Evolutionary conservation across 2,797 vertebrate genomes (phyloP), one percentile per base, ranked within the genome.

Genomic region (Sparus aurata): DNA sequence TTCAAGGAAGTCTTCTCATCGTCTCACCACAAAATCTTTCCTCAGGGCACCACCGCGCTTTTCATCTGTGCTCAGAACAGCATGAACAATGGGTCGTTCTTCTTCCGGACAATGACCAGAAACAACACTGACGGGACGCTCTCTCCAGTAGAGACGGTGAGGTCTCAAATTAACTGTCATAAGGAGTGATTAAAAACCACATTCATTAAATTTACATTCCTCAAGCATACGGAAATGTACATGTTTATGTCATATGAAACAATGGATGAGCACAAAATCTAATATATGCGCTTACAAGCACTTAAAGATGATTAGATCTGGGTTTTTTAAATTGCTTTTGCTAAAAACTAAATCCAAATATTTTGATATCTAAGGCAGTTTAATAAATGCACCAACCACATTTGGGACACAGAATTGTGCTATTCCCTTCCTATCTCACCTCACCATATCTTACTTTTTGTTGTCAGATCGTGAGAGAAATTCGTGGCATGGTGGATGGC

Each of bases 71-170:
- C 1, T 46, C 58, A 66, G 2, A 82, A 73, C 75, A 30, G 0
- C 25, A 15, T 75, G 0, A 1, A 0, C 20, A 81, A 60, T 1
- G 64, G 16, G 0, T 0, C 2, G 0, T 75, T 87, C 67, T 8
- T 84, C 52, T 89, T 85, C 16, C 0, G 0, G 0, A 69, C 76
- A 0, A 3, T 12, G 38, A 0, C 1, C 2, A 67, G 1, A 2
- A 61, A 53, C 80, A 81, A 73, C 86, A 3, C 0, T 0, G 0
- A 34, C 1, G 0, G 0, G 0, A 0, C 0, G 0, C 34, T 80
- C 10, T 12, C 0, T 3, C 0, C 4, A 10, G 0, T 0, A 0
- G 3, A 68, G 4, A 27, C 0, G 85, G 92, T 93, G 46, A 91
- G 88, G 1, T 25, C 34, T n/a, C 0, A 11, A 1, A n/a, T 73